phyloP scores from a whole-genome alignment of 2,888 invertebrate species.

The Pinctada fucata region DNA sequence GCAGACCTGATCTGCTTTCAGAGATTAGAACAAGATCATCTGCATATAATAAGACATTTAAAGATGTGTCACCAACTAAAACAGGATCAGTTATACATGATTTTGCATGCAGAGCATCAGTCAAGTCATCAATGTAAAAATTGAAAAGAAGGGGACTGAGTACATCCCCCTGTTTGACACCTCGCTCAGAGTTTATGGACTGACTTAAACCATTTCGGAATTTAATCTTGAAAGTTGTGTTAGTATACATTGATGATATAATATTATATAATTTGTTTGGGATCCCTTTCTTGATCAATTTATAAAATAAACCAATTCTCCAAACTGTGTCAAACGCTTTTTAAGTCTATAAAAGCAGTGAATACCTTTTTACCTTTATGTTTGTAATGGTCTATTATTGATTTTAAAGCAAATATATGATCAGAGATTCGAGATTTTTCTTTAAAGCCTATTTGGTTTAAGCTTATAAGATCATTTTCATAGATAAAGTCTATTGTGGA shows the following conservation, averaged over 20 bases:
- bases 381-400: constrained; percentile 31
- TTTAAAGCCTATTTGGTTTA: constrained; percentile 3
- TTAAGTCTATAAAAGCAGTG: constrained; percentile 34
- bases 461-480: background rate
- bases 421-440: background rate
- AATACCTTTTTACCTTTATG: constrained; percentile 23
- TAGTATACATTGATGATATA: constrained; percentile 27
- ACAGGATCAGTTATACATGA: constrained; percentile 5
- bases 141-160: background rate
- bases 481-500: background rate
- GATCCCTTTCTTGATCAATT: constrained; percentile 6
- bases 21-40: constrained; percentile 30
- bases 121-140: background rate
- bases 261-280: constrained; percentile 23
- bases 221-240: constrained; percentile 23
- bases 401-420: constrained; percentile 29
- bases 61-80: background rate
- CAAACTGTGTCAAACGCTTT: constrained; percentile 41
- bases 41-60: constrained; percentile 23
- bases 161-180: background rate
- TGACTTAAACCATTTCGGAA: constrained; percentile 22
- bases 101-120: too few species aligned
- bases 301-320: constrained; percentile 27
- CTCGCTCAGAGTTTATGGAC: background rate
- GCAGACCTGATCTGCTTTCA: constrained; percentile 19